Evolutionary conservation across 2,797 vertebrate genomes (phyloP).

Genomic region (Eulemur rubriventer): DNA sequence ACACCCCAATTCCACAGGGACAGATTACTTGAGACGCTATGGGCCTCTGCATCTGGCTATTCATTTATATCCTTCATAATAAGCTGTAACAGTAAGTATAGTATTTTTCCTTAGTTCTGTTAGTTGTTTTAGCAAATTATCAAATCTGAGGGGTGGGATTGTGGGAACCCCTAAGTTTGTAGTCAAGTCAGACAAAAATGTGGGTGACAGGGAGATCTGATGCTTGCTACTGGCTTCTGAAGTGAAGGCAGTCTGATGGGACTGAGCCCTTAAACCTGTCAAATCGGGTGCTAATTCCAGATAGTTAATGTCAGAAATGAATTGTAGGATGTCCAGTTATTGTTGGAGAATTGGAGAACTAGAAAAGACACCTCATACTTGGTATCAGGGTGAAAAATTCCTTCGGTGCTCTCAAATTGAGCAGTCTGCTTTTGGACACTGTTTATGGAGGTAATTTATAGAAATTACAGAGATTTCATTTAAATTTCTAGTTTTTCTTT

Average conservation of each 20-base stretch:
- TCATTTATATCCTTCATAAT: neutral
- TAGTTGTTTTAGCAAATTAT: neutral
- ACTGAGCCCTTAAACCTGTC: neutral
- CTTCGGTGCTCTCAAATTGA: neutral
- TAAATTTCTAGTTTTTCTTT: constrained; percentile 24
- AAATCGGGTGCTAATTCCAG: neutral
- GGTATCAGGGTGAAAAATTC: neutral
- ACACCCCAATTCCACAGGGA: neutral
- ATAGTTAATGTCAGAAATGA: neutral
- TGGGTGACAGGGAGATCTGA: neutral
- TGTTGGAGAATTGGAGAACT: neutral
- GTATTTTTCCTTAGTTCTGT: neutral
- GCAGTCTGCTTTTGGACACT: neutral
- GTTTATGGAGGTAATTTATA: neutral
- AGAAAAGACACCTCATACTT: neutral
- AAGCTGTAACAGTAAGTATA: neutral
- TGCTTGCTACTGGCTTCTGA: neutral
- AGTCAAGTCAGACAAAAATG: neutral
- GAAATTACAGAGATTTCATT: neutral
- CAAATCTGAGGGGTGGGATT: neutral
- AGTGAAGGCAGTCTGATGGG: neutral
- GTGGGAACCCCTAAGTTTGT: neutral
- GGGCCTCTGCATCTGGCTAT: neutral
- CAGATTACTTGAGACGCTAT: fast-evolving
- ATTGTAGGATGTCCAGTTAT: neutral